These are phyloP conservation scores for Syrphus vitripennis DNA, from an alignment of 2,888 invertebrate genomes.

Conservation along the genomic window DNA sequence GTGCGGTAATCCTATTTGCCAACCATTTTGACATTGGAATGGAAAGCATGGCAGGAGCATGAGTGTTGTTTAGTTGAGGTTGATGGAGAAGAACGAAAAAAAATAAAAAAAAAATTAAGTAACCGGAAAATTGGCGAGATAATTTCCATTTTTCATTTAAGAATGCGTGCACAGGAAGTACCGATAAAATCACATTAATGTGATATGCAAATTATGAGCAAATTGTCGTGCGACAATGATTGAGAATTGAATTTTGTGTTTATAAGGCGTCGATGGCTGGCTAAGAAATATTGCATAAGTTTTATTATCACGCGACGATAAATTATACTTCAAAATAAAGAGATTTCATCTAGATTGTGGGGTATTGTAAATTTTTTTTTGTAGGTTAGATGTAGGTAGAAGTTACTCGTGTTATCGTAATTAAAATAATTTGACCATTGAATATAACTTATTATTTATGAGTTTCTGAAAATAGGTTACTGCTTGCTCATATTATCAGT, in stretches of 20 bases:
- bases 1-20: constrained; percentile 2
- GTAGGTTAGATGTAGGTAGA: too few species aligned
- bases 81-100: not conserved
- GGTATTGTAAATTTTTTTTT: too few species aligned
- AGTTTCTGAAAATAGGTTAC: too few species aligned
- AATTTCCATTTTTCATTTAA: constrained; percentile 20
- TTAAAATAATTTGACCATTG: too few species aligned
- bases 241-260: constrained; percentile 14
- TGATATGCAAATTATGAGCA: constrained; percentile 41
- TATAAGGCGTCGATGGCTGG: not conserved
- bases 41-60: not conserved
- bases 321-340: not conserved
- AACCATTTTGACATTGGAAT: constrained; percentile 34
- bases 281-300: not conserved
- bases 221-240: constrained; percentile 45
- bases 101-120: too few species aligned
- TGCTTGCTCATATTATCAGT: too few species aligned
- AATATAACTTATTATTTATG: too few species aligned
- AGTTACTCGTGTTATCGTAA: too few species aligned
- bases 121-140: constrained; percentile 25
- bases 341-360: not conserved
- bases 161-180: not conserved
- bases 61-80: not conserved
- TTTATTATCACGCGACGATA: not conserved
- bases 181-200: constrained; percentile 14